Evolutionary conservation across 2,113 vertebrate genomes (phyloP).

Genomic region (Oreochromis spilurus): DNA sequence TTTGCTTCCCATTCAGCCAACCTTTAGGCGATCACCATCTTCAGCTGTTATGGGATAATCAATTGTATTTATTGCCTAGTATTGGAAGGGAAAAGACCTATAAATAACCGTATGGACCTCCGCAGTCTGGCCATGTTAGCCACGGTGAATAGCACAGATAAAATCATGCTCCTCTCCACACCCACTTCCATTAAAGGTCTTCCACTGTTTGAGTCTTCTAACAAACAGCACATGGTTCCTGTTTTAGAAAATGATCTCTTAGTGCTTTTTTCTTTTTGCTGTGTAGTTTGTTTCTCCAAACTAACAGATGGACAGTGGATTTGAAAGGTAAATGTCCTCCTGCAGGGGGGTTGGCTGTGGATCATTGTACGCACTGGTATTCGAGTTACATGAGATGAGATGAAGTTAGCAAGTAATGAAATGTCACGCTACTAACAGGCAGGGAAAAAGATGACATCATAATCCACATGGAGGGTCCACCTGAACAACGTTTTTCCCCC

Average conservation of each 20-base stretch:
- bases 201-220: slow-evolving; percentile 1
- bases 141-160: not conserved
- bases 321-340: not conserved
- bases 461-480: not conserved
- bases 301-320: not conserved
- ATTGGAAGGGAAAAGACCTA: not conserved
- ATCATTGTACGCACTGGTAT: not conserved
- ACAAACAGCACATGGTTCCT: slow-evolving; percentile 50
- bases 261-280: slow-evolving; percentile 17
- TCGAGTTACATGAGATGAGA: slow-evolving; percentile 50
- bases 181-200: not conserved
- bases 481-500: not conserved
- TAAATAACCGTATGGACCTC: not conserved
- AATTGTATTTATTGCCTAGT: slow-evolving; percentile 29
- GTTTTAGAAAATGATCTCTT: slow-evolving; percentile 31
- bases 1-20: not conserved
- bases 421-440: slow-evolving; percentile 49
- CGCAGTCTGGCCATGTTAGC: slow-evolving; percentile 14
- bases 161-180: not conserved
- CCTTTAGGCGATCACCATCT: slow-evolving; percentile 7
- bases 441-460: not conserved
- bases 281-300: slow-evolving; percentile 14
- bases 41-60: slow-evolving; percentile 28
- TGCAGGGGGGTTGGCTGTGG: not conserved
- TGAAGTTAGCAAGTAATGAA: slow-evolving; percentile 41